Evolutionary conservation across 2,888 invertebrate genomes (phyloP).

Genomic region (Entomobrya multifasciata): DNA sequence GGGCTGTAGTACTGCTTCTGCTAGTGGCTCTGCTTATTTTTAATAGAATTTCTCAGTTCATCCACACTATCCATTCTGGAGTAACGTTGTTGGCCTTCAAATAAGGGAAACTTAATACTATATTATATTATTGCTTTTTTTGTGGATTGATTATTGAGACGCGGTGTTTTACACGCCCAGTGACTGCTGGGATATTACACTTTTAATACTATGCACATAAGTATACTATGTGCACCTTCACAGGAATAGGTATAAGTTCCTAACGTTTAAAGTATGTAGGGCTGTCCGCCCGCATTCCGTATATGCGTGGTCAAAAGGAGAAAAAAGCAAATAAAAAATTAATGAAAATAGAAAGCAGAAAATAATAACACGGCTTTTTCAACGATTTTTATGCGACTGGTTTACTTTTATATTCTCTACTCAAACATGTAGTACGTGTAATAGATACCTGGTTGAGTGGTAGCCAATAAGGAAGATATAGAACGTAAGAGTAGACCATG

Average conservation of each 20-base stretch:
- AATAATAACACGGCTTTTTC: conserved; percentile 10
- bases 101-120: conserved; percentile 42
- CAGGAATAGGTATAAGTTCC: neutral
- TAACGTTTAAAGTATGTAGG: neutral
- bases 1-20: neutral
- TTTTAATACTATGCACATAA: neutral
- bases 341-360: conserved; percentile 30
- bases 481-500: neutral
- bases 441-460: too few species aligned
- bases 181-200: neutral
- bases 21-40: conserved; percentile 14
- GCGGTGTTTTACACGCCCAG: conserved; percentile 18
- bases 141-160: conserved; percentile 11
- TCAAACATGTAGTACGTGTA: too few species aligned
- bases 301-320: neutral
- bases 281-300: neutral
- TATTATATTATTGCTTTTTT: conserved; percentile 12
- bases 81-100: conserved; percentile 38
- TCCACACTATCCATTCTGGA: conserved; percentile 13
- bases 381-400: conserved; percentile 1
- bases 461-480: neutral
- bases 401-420: too few species aligned
- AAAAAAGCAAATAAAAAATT: conserved; percentile 31
- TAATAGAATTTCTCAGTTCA: conserved; percentile 38
- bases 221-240: neutral